These are phyloP conservation scores for Chalcis sispes DNA, from an alignment of 2,888 invertebrate species.

Conservation along the genomic window DNA sequence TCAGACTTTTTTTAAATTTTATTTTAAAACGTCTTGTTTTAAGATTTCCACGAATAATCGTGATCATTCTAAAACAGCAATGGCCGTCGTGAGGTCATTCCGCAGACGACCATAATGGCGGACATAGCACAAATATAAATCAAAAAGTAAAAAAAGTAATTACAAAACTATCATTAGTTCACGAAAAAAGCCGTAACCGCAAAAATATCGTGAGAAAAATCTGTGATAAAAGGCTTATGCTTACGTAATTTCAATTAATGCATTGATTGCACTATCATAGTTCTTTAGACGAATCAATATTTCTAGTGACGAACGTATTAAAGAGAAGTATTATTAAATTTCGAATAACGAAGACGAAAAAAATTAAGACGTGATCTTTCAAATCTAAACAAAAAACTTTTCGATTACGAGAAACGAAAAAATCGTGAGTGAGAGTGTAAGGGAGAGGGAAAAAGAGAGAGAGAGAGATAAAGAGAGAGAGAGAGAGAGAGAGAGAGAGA, in stretches of 20 bases:
- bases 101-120: constrained; percentile 10
- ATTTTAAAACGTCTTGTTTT: no score
- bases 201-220: not conserved
- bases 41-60: constrained; percentile 2
- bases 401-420: not conserved
- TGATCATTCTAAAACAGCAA: constrained; percentile 11
- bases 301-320: no score
- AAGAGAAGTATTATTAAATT: no score
- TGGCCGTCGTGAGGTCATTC: constrained; percentile 1
- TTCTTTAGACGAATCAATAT: not conserved
- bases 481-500: not conserved
- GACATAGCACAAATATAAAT: constrained; percentile 19
- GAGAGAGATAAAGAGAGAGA: not conserved
- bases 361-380: no score
- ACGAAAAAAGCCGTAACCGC: not conserved
- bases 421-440: no score
- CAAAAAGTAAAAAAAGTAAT: no score
- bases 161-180: no score
- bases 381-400: no score
- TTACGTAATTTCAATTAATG: no score
- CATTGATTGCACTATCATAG: no score
- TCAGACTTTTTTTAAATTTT: no score
- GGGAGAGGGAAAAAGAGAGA: not conserved
- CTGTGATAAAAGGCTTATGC: constrained; percentile 1
- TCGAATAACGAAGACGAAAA: no score